phyloP scores from a whole-genome alignment of 2,888 invertebrate species.

The Callyntrura sp. region DNA sequence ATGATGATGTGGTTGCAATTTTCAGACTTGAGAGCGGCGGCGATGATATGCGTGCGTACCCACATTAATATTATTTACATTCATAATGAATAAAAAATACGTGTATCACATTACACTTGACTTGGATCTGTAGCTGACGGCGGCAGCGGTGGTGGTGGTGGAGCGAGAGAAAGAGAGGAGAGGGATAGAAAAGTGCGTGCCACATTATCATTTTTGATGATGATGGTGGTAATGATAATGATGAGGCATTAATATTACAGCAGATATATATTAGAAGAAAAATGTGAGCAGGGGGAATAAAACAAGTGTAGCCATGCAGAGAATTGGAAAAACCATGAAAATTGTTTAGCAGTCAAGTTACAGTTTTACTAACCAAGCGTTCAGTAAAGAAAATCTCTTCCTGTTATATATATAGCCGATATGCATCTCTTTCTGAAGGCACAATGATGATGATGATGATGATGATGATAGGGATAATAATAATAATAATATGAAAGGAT shows the following conservation, averaged over 20 bases:
- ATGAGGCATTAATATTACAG: constrained; percentile 38
- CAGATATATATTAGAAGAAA: background rate
- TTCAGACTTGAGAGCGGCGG: constrained; percentile 13
- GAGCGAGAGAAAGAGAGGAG: background rate
- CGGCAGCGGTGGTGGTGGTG: too few species aligned
- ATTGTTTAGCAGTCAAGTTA: background rate
- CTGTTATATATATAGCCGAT: background rate
- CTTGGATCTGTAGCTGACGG: constrained; percentile 19
- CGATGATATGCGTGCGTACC: constrained; percentile 10
- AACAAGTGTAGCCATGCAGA: background rate
- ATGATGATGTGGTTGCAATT: constrained; percentile 43
- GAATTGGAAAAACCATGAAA: constrained; percentile 6
- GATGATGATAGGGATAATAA: too few species aligned
- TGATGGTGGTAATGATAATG: constrained; percentile 26
- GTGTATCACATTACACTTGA: constrained; percentile 48
- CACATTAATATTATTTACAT: constrained; percentile 55
- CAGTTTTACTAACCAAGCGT: too few species aligned
- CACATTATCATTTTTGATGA: constrained; percentile 45
- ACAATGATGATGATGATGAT: background rate
- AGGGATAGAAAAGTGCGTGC: constrained; percentile 37
- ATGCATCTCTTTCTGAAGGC: too few species aligned
- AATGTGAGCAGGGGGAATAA: background rate
- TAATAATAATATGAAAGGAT: too few species aligned
- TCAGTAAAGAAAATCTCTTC: background rate
- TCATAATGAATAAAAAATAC: constrained; percentile 46